Evolutionary conservation across 2,113 vertebrate species (phyloP), one percentile per base, ranked within the genome.

Genomic region (Vulpes vulpes): DNA sequence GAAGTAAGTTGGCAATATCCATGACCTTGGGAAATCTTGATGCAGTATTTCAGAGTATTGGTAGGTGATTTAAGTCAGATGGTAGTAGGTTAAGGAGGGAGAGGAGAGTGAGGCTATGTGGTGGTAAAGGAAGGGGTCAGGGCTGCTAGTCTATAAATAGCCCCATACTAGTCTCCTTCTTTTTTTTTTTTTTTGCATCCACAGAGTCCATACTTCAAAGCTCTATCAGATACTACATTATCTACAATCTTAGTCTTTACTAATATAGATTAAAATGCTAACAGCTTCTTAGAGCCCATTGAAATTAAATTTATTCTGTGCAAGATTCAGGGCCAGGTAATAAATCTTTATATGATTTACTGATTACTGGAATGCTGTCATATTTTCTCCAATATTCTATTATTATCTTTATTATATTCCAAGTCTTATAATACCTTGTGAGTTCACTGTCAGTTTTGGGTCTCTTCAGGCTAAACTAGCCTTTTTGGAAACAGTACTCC

Each of bases 401-500:
- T 81, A 59, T 96, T 79, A n/a, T 8, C 35, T 80, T 88, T 81
- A 76, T 73, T 79, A 32, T 91, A 83, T 80, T 84, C 30, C 25
- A 95, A 79, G 53, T 3, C 67, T 90, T 92, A 43, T 67, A 88
- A 95, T 78, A 55, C 17, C 7, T 15, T 91, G 8, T 88, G 71
- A 62, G 22, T 65, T 90, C 30, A 30, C 81, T 64, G n/a, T 43
- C 65, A 88, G 22, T 91, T 25, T 67, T 85, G 59, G 53, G 62
- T 90, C 79, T 97, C 87, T 96, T 96, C 83, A 51, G 71, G 62
- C 23, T 92, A 86, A 85, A 81, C 43, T 86, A 88, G 88, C 23
- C 88, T 95, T 96, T 96, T 89, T 95, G 30, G 88, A 89, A 93
- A 51, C 78, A 85, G 51, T 91, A 32, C 22, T 95, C 8, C 74